Percentiles rank a stretch among this genome's conserved stretches.
phyloP scores from a whole-genome alignment of 1,140 invertebrate genomes.

The Brachionus paranguensis region DNA sequence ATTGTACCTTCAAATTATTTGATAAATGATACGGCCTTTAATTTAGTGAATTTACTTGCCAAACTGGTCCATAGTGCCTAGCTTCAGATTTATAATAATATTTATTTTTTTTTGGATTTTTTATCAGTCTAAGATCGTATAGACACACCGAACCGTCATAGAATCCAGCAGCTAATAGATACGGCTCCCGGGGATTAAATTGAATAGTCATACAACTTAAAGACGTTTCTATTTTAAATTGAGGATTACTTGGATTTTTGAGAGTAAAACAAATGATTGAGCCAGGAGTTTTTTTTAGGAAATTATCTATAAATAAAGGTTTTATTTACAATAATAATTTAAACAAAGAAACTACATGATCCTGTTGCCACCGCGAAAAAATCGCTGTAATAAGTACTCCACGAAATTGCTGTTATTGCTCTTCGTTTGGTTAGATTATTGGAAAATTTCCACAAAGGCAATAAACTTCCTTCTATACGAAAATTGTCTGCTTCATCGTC shows the following conservation, averaged over 20 bases:
- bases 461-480: conserved; percentile 76
- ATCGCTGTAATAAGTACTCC: conserved; percentile 80
- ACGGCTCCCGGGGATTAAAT: conserved; percentile 70
- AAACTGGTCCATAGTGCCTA: conserved; percentile 57
- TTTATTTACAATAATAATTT: conserved; percentile 37
- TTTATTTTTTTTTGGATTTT: conserved; percentile 41
- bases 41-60: conserved; percentile 46
- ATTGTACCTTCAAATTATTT: conserved; percentile 46
- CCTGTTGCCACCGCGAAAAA: conserved; percentile 82
- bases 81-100: conserved; percentile 53
- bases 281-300: conserved; percentile 68
- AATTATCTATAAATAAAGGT: conserved; percentile 63
- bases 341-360: conserved; percentile 61
- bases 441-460: conserved; percentile 85
- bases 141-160: conserved; percentile 81
- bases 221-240: conserved; percentile 72
- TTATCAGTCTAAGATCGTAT: conserved; percentile 65
- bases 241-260: conserved; percentile 86
- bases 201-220: conserved; percentile 79
- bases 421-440: conserved; percentile 61
- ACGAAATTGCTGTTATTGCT: conserved; percentile 74
- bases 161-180: conserved; percentile 75
- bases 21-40: neutral
- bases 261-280: conserved; percentile 73
- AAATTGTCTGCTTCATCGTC: conserved; percentile 89